Base-by-base conservation (phyloP, 2,888 invertebrate species). In the Oscheius sp. region DNA sequence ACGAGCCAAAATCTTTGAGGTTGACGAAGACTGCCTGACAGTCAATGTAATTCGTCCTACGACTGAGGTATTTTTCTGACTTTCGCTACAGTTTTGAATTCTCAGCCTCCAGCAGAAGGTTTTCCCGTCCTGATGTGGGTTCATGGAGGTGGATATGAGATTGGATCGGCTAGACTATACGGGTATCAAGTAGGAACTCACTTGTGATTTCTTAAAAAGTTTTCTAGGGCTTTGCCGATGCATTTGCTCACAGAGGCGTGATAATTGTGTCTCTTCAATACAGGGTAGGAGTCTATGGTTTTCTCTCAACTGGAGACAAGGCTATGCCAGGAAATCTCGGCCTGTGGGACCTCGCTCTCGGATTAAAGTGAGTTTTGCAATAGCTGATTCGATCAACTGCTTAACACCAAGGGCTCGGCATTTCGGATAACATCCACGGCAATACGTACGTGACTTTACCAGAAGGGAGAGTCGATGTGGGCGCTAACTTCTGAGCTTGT, bases 201-300 rank as follows among this genome's bases (percentile, higher is more conserved):
- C 13, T 33, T 21, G 29, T 33, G 21, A 7, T 3, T 59, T 13
- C 13, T 59, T 33, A 5, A 3, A 32, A n/a, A 32, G 42, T 42
- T 7, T 32, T 58, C 10, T 58, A 80, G 75, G 66, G 70, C 13
- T 66, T 82, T 29, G 81, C 72, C 29, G 78, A 76, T 13, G 74
- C 76, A 13, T 82, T 79, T 51, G 75, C 75, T 13, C 47, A 53
- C 29, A 58, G 66, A 32, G 82, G 74, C 29, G 74, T 84, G 33
- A 74, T 84, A 48, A 75, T 84, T 21, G 83, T 85, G 2, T 73
- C 79, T 50, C 68, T 84, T 48, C 84, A 84, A 42, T 85, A 84
- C 63, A 70, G 84, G 13, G 65, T 84, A 9, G 84, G 76, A 9
- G 21, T 70, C 5, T 42, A 35, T n/a, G 83, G 83, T n/a, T 84